Percentiles rank a stretch among this genome's conserved stretches.
Conservation (phyloP, 2,797 vertebrate genomes). For the Chelon auratus region DNA sequence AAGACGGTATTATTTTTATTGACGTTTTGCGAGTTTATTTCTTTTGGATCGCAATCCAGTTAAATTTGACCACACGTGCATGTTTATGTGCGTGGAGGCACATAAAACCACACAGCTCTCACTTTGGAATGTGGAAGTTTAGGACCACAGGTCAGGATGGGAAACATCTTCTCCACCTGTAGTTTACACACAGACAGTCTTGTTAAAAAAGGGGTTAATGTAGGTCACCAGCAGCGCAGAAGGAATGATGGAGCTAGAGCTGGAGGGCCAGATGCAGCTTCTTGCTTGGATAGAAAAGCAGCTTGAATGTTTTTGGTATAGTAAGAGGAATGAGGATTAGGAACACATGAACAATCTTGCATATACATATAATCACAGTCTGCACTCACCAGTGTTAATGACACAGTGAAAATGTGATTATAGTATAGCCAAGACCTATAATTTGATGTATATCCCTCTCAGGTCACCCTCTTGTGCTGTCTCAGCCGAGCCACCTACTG, state of each 20-base stretch:
- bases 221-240: slow-evolving; percentile 42
- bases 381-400: slow-evolving; percentile 30
- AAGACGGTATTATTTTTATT: slow-evolving; percentile 11
- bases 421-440: slow-evolving; percentile 32
- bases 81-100: slow-evolving; percentile 46
- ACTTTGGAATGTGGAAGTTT: slow-evolving; percentile 66
- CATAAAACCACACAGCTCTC: slow-evolving; percentile 45
- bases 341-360: slow-evolving; percentile 4
- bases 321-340: slow-evolving; percentile 4
- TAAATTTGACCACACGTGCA: slow-evolving; percentile 24
- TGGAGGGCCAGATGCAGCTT: slow-evolving; percentile 4
- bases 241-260: slow-evolving; percentile 16
- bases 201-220: slow-evolving; percentile 64
- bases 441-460: slow-evolving; percentile 55
- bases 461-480: slow-evolving; percentile 88
- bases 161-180: slow-evolving; percentile 68
- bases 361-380: slow-evolving; percentile 35
- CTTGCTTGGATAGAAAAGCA: slow-evolving; percentile 15
- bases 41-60: neutral
- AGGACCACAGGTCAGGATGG: slow-evolving; percentile 60
- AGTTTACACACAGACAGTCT: slow-evolving; percentile 52
- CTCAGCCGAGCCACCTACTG: slow-evolving; percentile 86
- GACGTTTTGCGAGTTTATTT: slow-evolving; percentile 16
- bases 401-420: slow-evolving; percentile 47
- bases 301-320: slow-evolving; percentile 3